Evolutionary conservation across 2,113 vertebrate species (phyloP), one percentile per base, ranked within the genome.

Genomic region (Dipodomys merriami): DNA sequence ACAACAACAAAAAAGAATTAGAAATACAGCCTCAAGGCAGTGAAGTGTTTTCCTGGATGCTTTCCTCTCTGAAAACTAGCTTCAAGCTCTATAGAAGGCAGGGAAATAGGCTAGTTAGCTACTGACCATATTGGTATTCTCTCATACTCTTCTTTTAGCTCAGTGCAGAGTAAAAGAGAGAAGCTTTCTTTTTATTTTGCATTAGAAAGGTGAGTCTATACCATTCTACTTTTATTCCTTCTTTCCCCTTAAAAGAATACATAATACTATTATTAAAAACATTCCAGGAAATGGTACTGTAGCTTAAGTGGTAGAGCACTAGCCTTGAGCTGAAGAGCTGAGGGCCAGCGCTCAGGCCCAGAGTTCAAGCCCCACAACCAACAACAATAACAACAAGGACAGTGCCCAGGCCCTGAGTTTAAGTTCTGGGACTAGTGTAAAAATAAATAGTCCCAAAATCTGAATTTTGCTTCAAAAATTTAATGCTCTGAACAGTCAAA

Each of bases 201-300:
- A 83, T 27, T 79, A 65, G 67, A 90, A 81, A 85, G 69, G 44
- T 91, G 44, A 91, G 30, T 16, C 39, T 69, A 29, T 2, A 62
- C n/a, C 39, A 72, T 7, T 4, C 68, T 57, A 86, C 73, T 81
- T 78, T 89, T 39, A 86, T 29, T 78, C 29, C 10, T 94, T 62
- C 20, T 81, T 87, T 86, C 90, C 69, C 53, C 74, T 94, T 89
- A 95, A 93, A 90, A 49, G 29, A 93, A 85, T 53, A 86, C 82
- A 81, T 6, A 39, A 39, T 39, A 39, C 35, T 39, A 39, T 39
- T 64, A 88, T 69, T 76, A 69, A 74, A 88, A 6, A 29, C 64
- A 80, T 90, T 69, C 74, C 76, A 30, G 27, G 10, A 12, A 86
- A 80, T 84, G 33, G 80, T 88, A 30, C 91, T 94, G 49, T 20